Conservation (phyloP, 2,113 vertebrate genomes). For the Sigmodon hispidus region DNA sequence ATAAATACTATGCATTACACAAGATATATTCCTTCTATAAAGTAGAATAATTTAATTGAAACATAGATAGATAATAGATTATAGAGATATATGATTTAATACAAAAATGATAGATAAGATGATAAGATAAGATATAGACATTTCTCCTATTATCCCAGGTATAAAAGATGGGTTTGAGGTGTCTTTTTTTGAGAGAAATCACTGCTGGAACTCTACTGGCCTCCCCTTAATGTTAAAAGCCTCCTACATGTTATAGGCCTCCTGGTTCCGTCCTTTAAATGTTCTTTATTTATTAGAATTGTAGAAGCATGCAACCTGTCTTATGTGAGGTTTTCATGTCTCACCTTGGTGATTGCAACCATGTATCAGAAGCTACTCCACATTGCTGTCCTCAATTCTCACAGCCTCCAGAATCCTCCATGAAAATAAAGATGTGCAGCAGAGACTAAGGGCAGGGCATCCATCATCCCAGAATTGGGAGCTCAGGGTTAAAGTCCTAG, state of each 20-base stretch:
- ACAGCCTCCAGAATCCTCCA: not conserved
- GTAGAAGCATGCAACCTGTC: rapidly evolving
- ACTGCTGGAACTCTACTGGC: not conserved
- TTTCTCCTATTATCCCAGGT: not conserved
- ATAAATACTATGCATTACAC: not conserved
- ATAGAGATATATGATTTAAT: not conserved
- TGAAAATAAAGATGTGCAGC: not conserved
- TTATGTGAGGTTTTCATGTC: not conserved
- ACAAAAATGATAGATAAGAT: not conserved
- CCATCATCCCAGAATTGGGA: not conserved
- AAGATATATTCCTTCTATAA: not conserved
- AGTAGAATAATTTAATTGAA: not conserved
- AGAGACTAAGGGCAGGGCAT: not conserved
- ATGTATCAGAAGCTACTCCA: not conserved
- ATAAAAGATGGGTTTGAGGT: not conserved
- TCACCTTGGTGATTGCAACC: not conserved
- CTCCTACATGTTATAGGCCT: not conserved
- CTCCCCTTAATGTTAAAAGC: not conserved
- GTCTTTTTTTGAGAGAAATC: not conserved
- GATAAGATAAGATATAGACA: not conserved
- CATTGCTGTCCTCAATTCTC: not conserved
- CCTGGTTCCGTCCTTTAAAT: not conserved
- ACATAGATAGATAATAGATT: not conserved
- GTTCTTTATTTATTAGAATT: not conserved
- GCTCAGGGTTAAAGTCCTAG: rapidly evolving